Evolutionary conservation across 2,888 invertebrate species (phyloP), one percentile per base, ranked within the genome.

Genomic region (Drosophila sordidula): DNA sequence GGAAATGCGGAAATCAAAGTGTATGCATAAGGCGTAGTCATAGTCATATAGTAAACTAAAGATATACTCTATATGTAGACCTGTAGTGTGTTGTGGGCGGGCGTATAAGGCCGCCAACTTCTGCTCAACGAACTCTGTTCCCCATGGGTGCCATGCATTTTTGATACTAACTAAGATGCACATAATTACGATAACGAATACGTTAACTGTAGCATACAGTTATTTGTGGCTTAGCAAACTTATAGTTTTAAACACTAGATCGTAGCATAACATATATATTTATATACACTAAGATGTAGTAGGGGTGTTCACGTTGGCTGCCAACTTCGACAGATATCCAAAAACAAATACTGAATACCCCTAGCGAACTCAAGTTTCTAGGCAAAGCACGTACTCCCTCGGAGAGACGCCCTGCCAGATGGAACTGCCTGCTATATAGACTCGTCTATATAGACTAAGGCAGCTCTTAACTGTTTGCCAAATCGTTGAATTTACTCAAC

Each of bases 161-260:
- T 85, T 78, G 80, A 75, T 75, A 75, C 80, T 75, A 75, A 51
- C 50, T 46, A 70, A 44, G 44, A 44, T 44, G 44, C 32, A 50
- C 14, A 38, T 71, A 61, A 66, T 71, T 44, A 63, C 12, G 50
- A 55, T 44, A 38, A 72, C 52, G 44, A 16, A 16, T 54, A 54
- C 25, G 54, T 54, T 54, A 52, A 52, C 39, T 55, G 56, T 87
- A 84, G 75, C 63, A 62, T 73, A 63, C 70, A 77, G 73, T 83
- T 83, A 84, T 84, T 75, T 85, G 85, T 85, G 85, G 85, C 85
- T 85, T 85, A 85, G 86, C 71, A 87, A 85, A 89, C 85, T 85
- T 89, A 85, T 85, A 85, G 89, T 85, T 87, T 77, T 85, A 89
- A 87, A 87, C 83, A 76, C 42, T 67, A 62, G 63, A 65, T 75